phyloP scores from a whole-genome alignment of 2,113 vertebrate genomes.

The Oryzias javanicus region DNA sequence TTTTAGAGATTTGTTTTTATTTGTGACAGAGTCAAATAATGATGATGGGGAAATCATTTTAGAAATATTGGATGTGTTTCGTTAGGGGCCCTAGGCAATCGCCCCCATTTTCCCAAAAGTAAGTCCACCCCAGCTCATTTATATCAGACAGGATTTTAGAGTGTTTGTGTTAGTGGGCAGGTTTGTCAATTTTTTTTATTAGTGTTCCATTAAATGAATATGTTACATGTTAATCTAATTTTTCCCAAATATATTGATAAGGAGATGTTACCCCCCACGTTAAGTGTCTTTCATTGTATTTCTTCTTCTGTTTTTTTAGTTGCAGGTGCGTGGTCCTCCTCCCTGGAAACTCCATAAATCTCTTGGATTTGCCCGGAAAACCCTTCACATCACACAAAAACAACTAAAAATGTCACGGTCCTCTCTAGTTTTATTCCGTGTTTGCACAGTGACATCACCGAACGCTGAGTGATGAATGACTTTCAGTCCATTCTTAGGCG shows the following conservation, averaged over 20 bases:
- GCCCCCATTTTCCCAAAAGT: too few species aligned
- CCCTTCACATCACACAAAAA: slow-evolving; percentile 40
- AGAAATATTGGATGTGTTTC: too few species aligned
- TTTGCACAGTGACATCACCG: slow-evolving; percentile 70
- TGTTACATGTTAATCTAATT: too few species aligned
- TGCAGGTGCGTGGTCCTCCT: slow-evolving; percentile 54
- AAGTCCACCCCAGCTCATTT: too few species aligned
- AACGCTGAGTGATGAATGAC: slow-evolving; percentile 63
- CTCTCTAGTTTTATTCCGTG: slow-evolving; percentile 40
- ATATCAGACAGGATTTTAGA: too few species aligned
- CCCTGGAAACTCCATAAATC: slow-evolving; percentile 48
- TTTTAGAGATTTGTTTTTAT: too few species aligned
- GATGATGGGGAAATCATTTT: too few species aligned
- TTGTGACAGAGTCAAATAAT: too few species aligned
- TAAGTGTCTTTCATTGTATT: neutral
- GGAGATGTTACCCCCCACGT: neutral
- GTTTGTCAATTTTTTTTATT: too few species aligned
- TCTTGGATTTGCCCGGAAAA: slow-evolving; percentile 35
- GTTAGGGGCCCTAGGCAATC: too few species aligned
- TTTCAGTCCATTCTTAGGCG: slow-evolving; percentile 60
- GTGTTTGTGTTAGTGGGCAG: too few species aligned
- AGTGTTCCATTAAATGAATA: too few species aligned
- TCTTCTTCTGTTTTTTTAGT: slow-evolving; percentile 8
- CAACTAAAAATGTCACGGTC: slow-evolving; percentile 51
- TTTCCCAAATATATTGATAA: neutral